Evolutionary conservation across 2,888 invertebrate genomes (phyloP), one percentile per base, ranked within the genome.

Genomic region (Nycteola revayana): DNA sequence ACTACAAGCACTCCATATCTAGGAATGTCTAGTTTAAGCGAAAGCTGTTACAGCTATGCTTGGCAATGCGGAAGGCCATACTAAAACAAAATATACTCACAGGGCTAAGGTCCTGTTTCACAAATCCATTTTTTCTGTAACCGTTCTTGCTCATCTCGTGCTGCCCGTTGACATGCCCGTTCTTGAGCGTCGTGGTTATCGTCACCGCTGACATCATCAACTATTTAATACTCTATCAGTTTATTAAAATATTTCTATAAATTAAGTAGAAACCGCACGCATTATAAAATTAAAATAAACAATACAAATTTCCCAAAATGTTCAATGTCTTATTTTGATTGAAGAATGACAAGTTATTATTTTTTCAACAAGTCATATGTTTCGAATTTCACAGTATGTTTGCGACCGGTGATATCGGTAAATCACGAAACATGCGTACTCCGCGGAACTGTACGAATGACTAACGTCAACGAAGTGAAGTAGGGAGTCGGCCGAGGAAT

Each of bases 201-300:
- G 85, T 86, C 43, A 83, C 50, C 39, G 85, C 68, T 65, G 86
- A 80, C 84, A 85, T 84, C 56, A 62, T 75, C 42, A 60, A 68
- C 42, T 47, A 51, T 56, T 49, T 52, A 42, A 28, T 42, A 33
- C 36, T 5, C 43, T 52, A 3, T 14, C 3, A 3, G 5, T 14
- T 14, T 14, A 14, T 14, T 14, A 30, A 29, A 32, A 14, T 14
- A 14, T 14, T 14, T 14, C 5, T 14, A 3, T 14, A 14, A 14
- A 36, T 10, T 34, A 26, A 10, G 22, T 18, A 9, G 14, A 20
- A 25, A 9, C 17, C 4, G 14, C 14, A 3, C 35, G 32, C 39
- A 40, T 47, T 33, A 43, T 37, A 14, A 14, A 14, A 3, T 18
- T 10, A 38, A 49, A 50, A 42, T 33, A 28, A 33, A 29, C 3